Conservation (phyloP, 2,113 vertebrate species). For the Oceanodroma tethys region DNA sequence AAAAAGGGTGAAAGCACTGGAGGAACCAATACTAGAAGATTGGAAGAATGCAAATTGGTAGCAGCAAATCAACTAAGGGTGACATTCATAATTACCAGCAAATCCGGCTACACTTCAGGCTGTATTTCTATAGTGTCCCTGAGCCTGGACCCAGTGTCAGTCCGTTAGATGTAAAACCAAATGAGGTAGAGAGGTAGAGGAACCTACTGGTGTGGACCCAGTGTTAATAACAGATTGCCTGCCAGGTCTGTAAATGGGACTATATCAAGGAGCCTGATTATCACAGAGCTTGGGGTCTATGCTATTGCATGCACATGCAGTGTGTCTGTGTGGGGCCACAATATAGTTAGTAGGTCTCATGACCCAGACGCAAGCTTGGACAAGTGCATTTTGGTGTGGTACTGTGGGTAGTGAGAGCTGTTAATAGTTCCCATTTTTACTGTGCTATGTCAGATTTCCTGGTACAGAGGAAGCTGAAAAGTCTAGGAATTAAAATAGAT, state of each 20-base stretch:
- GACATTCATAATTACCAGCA: not conserved
- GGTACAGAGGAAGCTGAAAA: not conserved
- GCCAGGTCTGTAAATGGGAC: not conserved
- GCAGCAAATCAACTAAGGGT: not conserved
- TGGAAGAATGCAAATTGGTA: not conserved
- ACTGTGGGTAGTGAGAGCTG: not conserved
- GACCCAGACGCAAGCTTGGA: not conserved
- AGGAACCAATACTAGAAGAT: not conserved
- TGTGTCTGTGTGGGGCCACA: not conserved
- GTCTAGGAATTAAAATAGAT: not conserved
- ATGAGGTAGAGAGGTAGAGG: not conserved
- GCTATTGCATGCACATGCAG: rapidly evolving
- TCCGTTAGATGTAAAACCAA: not conserved
- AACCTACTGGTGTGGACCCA: not conserved
- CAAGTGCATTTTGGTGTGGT: not conserved
- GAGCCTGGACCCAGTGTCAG: not conserved
- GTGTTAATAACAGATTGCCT: not conserved
- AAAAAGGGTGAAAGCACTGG: not conserved
- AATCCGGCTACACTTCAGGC: not conserved
- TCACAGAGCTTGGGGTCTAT: not conserved
- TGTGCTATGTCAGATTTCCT: not conserved
- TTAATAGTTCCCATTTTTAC: not conserved
- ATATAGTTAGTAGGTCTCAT: not conserved
- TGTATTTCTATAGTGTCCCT: not conserved
- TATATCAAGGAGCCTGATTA: not conserved